A percentile compares a stretch with the other conserved stretches of the same genome.
Evolutionary conservation across 2,113 vertebrate genomes (phyloP).

Genomic region (Terrapene triunguis): DNA sequence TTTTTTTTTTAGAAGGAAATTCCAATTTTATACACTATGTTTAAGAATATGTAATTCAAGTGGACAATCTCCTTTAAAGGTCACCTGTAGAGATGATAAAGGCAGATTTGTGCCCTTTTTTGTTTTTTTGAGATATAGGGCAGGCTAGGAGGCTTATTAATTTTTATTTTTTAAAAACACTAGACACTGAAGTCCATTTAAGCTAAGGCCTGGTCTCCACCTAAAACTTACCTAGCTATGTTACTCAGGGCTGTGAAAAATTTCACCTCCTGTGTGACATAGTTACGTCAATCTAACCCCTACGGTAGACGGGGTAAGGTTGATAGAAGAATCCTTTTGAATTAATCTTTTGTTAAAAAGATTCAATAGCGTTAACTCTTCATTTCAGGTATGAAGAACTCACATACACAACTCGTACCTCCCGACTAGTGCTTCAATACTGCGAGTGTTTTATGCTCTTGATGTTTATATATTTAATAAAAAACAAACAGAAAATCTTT

Average conservation of each 20-base stretch:
- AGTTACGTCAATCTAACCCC: background rate
- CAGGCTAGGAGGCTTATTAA: background rate
- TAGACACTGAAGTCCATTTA: background rate
- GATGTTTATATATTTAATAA: background rate
- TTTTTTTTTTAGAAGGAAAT: background rate
- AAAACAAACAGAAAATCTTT: background rate
- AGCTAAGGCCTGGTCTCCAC: background rate
- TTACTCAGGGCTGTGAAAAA: too few species aligned
- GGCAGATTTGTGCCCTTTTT: background rate
- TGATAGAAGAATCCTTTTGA: background rate
- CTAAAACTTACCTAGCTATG: background rate
- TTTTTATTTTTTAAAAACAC: background rate
- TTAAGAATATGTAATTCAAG: background rate
- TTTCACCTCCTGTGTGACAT: background rate
- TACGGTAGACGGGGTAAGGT: background rate
- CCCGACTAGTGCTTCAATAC: background rate
- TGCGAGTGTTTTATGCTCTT: background rate
- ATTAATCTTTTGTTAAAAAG: background rate
- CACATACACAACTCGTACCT: background rate
- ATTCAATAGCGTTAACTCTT: background rate
- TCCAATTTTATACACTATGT: background rate
- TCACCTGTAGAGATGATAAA: background rate
- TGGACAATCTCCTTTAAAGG: background rate
- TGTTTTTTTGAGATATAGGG: background rate
- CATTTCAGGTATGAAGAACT: background rate